phyloP scores from a whole-genome alignment of 2,797 vertebrate species.

The Chelonia mydas region DNA sequence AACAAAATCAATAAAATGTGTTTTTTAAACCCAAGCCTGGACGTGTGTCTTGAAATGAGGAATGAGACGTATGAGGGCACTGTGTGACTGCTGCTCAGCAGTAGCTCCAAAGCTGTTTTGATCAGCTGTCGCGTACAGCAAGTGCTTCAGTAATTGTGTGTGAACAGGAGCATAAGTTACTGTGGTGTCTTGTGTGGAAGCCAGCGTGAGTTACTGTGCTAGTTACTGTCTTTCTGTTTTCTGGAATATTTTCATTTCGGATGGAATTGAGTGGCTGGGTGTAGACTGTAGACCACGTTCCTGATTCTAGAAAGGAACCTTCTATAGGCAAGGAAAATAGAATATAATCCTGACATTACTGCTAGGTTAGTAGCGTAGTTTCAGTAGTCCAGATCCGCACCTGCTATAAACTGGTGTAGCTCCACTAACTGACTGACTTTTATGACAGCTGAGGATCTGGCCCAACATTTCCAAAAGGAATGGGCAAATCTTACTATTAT shows the following conservation, averaged over 20 bases:
- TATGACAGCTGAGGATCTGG: not conserved
- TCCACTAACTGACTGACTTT: not conserved
- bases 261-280: not conserved
- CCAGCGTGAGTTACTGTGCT: not conserved
- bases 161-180: not conserved
- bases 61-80: not conserved
- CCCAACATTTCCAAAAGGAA: no score
- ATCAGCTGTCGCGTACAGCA: not conserved
- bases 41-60: not conserved
- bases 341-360: not conserved
- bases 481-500: not conserved
- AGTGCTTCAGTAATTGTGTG: not conserved
- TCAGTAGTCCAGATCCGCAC: not conserved
- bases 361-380: accelerated
- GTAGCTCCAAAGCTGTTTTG: conserved; percentile 13
- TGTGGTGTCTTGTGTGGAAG: conserved; percentile 28
- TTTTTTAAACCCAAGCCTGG: not conserved
- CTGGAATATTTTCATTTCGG: not conserved
- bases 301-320: not conserved
- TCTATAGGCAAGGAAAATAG: not conserved
- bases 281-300: not conserved
- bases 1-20: conserved; percentile 22
- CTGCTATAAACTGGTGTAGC: not conserved
- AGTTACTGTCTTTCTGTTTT: not conserved
- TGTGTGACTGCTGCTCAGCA: not conserved